Percentiles rank a stretch among this genome's conserved stretches.
Conservation (phyloP, 2,797 vertebrate genomes). For the Rhodeus uyekii region DNA sequence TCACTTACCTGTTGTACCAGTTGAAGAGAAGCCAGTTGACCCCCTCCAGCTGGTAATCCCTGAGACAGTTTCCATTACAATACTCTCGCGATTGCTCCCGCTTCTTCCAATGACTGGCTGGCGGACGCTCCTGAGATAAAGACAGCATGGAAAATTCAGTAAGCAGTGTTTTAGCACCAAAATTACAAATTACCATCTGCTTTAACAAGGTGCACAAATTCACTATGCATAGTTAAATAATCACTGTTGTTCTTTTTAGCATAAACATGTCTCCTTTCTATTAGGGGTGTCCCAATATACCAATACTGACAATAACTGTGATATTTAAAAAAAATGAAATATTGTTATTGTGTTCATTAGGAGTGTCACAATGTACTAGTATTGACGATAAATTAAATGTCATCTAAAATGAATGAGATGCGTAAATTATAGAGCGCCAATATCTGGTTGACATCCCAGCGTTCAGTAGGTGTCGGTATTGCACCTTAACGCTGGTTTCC, state of each 20-base stretch:
- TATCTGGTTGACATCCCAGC: neutral
- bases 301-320: neutral
- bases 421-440: too few species aligned
- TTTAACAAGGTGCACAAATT: neutral
- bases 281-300: neutral
- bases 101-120: constrained; percentile 95
- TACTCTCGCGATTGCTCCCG: constrained; percentile 94
- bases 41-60: constrained; percentile 98
- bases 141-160: neutral
- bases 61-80: constrained; percentile 96
- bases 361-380: neutral
- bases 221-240: neutral
- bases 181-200: neutral
- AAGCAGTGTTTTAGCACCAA: neutral
- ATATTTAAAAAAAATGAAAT: too few species aligned
- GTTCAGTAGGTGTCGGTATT: neutral
- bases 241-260: neutral
- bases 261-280: neutral
- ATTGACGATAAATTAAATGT: neutral
- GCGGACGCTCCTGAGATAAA: constrained; percentile 87
- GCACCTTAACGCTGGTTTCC: neutral
- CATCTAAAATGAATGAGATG: neutral
- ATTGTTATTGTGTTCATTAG: neutral
- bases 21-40: constrained; percentile 99
- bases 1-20: constrained; percentile 96